Conservation (phyloP, 2,888 invertebrate genomes). For the Cephus nigrinus region DNA sequence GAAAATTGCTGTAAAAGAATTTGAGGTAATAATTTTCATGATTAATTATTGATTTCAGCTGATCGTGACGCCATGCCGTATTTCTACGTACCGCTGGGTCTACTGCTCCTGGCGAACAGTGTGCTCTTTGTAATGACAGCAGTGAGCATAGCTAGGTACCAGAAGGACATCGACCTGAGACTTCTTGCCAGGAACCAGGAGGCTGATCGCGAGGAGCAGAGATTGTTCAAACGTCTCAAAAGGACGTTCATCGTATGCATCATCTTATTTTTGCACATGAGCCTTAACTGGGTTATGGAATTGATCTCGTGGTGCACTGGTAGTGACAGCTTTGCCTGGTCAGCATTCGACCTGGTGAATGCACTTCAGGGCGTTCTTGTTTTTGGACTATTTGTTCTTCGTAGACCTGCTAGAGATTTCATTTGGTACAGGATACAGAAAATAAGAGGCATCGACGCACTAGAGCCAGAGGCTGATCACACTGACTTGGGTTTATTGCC, state of each 20-base stretch:
- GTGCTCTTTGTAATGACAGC: slow-evolving; percentile 71
- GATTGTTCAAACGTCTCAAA: slow-evolving; percentile 59
- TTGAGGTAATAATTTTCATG: slow-evolving; percentile 11
- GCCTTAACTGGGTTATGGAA: slow-evolving; percentile 78
- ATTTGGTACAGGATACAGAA: slow-evolving; percentile 55
- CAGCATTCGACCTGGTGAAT: slow-evolving; percentile 77
- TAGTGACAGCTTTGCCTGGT: slow-evolving; percentile 69
- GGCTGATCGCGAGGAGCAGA: slow-evolving; percentile 53
- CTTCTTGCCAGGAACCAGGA: slow-evolving; percentile 55
- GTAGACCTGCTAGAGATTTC: slow-evolving; percentile 51
- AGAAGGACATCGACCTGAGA: slow-evolving; percentile 69
- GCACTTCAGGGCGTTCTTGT: slow-evolving; percentile 78
- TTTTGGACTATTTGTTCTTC: slow-evolving; percentile 73
- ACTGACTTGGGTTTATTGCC: slow-evolving; percentile 52
- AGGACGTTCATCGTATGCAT: slow-evolving; percentile 69
- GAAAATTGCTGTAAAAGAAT: neutral
- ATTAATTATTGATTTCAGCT: slow-evolving; percentile 61
- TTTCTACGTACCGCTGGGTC: slow-evolving; percentile 73
- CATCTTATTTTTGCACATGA: slow-evolving; percentile 75
- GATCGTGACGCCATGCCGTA: slow-evolving; percentile 72
- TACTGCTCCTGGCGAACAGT: slow-evolving; percentile 69
- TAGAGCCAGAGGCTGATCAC: slow-evolving; percentile 45
- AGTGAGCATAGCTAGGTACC: slow-evolving; percentile 65
- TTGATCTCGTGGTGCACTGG: slow-evolving; percentile 75
- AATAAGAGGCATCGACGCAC: slow-evolving; percentile 40